Conservation (phyloP, 1,140 invertebrate species). For the Drosophila littoralis region DNA sequence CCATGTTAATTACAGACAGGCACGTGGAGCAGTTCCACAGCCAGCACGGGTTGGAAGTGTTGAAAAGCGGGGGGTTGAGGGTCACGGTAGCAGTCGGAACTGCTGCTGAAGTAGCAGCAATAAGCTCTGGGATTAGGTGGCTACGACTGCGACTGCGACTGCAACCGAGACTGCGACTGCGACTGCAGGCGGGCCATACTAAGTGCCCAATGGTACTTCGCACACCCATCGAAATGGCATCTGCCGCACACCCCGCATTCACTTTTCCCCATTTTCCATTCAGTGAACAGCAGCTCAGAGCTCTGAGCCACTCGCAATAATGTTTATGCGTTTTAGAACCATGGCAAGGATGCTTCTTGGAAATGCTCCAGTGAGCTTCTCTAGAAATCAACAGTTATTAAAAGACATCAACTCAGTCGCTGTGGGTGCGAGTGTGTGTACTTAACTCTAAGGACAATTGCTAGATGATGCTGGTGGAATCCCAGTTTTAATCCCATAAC, state of each 20-base stretch:
- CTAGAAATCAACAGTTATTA: constrained; percentile 26
- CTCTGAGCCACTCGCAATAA: constrained; percentile 47
- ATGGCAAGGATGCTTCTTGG: constrained; percentile 21
- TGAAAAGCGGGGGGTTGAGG: too few species aligned
- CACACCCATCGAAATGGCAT: not conserved
- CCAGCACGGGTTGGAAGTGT: not conserved
- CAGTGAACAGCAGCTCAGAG: constrained; percentile 23
- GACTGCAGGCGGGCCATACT: constrained; percentile 36
- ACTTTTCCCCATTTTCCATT: constrained; percentile 27
- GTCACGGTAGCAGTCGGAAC: not conserved
- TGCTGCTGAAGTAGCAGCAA: constrained; percentile 2
- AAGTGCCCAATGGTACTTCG: constrained; percentile 22
- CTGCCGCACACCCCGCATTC: constrained; percentile 4
- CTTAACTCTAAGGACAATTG: constrained; percentile 27
- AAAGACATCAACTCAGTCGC: constrained; percentile 7
- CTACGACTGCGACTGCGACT: constrained; percentile 47
- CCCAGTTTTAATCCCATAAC: constrained; percentile 28
- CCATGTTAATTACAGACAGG: constrained; percentile 72
- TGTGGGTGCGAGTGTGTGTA: not conserved
- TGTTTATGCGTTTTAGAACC: constrained; percentile 46
- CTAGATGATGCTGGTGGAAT: constrained; percentile 23
- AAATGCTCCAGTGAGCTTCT: not conserved
- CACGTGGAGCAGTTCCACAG: not conserved
- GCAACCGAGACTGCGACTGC: constrained; percentile 27
- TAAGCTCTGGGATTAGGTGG: constrained; percentile 66